Percentiles rank a stretch among this genome's conserved stretches.
Evolutionary conservation across 2,888 invertebrate species (phyloP).

Genomic region (Caenorhabditis japonica): DNA sequence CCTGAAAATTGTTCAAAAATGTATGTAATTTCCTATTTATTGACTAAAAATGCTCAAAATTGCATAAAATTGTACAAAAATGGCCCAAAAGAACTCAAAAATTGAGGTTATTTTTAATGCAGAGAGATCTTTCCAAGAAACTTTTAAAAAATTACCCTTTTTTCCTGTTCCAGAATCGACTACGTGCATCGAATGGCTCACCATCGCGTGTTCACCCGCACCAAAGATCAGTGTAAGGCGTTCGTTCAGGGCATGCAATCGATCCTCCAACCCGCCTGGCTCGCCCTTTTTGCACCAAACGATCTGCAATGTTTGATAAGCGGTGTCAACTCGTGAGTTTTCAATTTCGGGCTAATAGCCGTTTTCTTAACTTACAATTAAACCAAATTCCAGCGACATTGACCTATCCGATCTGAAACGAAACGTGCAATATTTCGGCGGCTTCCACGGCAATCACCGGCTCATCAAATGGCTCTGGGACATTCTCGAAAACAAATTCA

Average conservation of each 20-base stretch:
- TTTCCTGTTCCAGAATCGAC: conserved; percentile 91
- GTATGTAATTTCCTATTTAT: too few relatives aligned
- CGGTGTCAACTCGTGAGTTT: conserved; percentile 54
- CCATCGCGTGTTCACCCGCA: conserved; percentile 97
- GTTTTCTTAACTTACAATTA: background rate
- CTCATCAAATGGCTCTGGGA: conserved; percentile 99
- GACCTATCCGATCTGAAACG: conserved; percentile 89
- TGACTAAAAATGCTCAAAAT: too few relatives aligned
- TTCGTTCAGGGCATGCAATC: conserved; percentile 84
- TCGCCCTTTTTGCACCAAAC: conserved; percentile 92
- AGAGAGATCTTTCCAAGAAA: too few relatives aligned
- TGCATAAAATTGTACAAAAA: too few relatives aligned
- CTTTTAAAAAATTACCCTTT: too few relatives aligned
- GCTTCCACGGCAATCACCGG: conserved; percentile 92
- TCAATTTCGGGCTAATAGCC: conserved; percentile 55
- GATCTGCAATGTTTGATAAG: conserved; percentile 97
- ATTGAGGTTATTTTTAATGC: too few relatives aligned
- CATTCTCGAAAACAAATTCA: conserved; percentile 93
- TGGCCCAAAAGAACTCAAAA: too few relatives aligned
- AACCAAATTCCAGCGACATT: conserved; percentile 85
- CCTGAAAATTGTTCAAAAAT: too few relatives aligned
- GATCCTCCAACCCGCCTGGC: conserved; percentile 88
- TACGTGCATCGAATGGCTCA: conserved; percentile 99
- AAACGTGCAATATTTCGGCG: conserved; percentile 98
- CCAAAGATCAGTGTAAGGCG: conserved; percentile 94